Percentiles rank a stretch among this genome's conserved stretches.
These are phyloP conservation scores for Troides helena DNA, from an alignment of 2,888 invertebrate species.

Conservation along the genomic window DNA sequence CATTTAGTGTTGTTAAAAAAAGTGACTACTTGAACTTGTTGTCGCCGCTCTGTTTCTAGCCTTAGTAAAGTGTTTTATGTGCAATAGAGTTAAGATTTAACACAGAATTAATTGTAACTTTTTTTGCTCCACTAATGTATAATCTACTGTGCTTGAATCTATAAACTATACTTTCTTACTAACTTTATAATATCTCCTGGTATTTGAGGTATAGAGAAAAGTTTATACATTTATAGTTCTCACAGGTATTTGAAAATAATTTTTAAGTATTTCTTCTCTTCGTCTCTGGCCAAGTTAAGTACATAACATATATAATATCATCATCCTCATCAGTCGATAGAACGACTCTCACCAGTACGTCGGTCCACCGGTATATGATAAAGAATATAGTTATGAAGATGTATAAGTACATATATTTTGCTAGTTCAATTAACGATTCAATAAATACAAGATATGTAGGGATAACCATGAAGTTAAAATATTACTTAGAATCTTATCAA, in stretches of 20 bases:
- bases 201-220: too few species aligned
- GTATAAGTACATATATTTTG: background rate
- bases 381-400: background rate
- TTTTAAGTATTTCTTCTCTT: too few species aligned
- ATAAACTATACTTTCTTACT: too few species aligned
- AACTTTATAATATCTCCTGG: too few species aligned
- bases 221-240: too few species aligned
- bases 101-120: background rate
- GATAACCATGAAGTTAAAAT: slow-evolving; percentile 5
- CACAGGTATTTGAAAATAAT: too few species aligned
- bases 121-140: background rate
- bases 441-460: background rate
- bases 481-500: slow-evolving; percentile 3
- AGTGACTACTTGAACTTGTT: slow-evolving; percentile 1
- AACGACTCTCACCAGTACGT: too few species aligned
- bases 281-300: too few species aligned
- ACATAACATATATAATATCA: too few species aligned
- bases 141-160: background rate
- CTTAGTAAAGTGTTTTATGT: background rate
- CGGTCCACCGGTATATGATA: too few species aligned
- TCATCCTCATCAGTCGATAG: too few species aligned
- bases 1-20: slow-evolving; percentile 1
- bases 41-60: background rate
- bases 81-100: background rate
- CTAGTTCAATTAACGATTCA: background rate